Evolutionary conservation across 2,888 invertebrate genomes (phyloP), one percentile per base, ranked within the genome.

Genomic region (Hirtodrosophila alboralis): DNA sequence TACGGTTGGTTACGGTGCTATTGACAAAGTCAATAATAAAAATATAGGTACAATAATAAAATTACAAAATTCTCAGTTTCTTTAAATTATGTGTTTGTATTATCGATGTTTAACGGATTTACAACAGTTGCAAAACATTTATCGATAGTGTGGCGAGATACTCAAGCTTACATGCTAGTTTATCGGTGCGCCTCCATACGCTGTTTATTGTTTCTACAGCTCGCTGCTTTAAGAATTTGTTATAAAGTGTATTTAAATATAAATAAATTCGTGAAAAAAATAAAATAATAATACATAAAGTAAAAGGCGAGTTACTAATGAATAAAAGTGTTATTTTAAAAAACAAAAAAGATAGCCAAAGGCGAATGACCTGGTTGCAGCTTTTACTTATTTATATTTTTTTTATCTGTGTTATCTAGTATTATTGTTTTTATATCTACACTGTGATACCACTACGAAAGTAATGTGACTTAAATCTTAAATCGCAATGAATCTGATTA

Each of bases 161-260:
- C n/a, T n/a, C n/a, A n/a, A 21, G 5, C 5, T 21, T 21, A 5
- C 4, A 0, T n/a, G 3, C 2, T 3, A 33, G 28, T 9, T n/a
- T 61, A 54, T 66, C 69, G 69, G 21, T 9, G 7, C 26, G 34
- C 54, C 53, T 13, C 10, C 43, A 16, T 12, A 37, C n/a, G 12
- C 30, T 4, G 40, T 48, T 31, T 28, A 44, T 30, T 38, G 28
- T 9, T 21, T 27, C 23, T 10, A 23, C 16, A 9, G 13, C n/a
- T n/a, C n/a, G 10, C 12, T 13, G 36, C 10, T 3, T 45, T n/a
- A 41, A 41, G 21, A 40, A 13, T 9, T 27, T 16, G 7, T 12
- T 16, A 34, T 40, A 45, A 4, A 18, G 1, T 1, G 4, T 9
- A 8, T 18, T 37, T 33, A 23, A 33, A 7, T 23, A 31, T 48